These are phyloP conservation scores for Myiotriccus ornatus DNA, from an alignment of 2,797 vertebrate genomes.

Conservation along the genomic window DNA sequence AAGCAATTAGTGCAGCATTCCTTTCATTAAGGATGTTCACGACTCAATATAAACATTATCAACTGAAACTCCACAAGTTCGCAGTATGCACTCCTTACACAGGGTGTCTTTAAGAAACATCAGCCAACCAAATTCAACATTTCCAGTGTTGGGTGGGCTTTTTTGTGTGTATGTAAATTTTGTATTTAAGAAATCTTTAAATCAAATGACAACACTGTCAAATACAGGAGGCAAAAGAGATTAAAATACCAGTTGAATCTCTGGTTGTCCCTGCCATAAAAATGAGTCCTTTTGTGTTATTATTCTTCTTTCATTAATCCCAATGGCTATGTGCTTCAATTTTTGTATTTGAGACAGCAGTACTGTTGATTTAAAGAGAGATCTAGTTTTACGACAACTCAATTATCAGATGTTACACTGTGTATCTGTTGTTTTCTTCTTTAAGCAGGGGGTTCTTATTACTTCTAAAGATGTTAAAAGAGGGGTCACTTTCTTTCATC, in stretches of 20 bases:
- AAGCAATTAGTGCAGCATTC: background rate
- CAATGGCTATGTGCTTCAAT: background rate
- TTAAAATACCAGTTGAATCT: background rate
- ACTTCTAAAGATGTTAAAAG: background rate
- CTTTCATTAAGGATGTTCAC: background rate
- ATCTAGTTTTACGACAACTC: background rate
- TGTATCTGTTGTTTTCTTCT: background rate
- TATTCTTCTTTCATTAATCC: background rate
- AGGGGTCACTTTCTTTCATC: background rate
- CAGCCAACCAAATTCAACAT: background rate
- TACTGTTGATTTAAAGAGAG: background rate
- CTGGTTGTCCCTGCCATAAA: background rate
- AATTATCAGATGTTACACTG: background rate
- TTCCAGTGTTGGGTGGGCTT: background rate
- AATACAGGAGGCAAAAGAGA: background rate
- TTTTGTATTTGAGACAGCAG: background rate
- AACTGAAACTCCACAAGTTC: background rate
- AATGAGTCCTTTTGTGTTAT: background rate
- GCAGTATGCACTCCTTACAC: fast-evolving
- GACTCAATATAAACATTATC: background rate
- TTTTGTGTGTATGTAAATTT: background rate
- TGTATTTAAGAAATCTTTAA: background rate
- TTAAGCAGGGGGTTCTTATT: background rate
- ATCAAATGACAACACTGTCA: background rate
- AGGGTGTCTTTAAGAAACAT: background rate